These are phyloP conservation scores for Ophioninae sp. DNA, from an alignment of 2,888 invertebrate genomes.

Conservation along the genomic window DNA sequence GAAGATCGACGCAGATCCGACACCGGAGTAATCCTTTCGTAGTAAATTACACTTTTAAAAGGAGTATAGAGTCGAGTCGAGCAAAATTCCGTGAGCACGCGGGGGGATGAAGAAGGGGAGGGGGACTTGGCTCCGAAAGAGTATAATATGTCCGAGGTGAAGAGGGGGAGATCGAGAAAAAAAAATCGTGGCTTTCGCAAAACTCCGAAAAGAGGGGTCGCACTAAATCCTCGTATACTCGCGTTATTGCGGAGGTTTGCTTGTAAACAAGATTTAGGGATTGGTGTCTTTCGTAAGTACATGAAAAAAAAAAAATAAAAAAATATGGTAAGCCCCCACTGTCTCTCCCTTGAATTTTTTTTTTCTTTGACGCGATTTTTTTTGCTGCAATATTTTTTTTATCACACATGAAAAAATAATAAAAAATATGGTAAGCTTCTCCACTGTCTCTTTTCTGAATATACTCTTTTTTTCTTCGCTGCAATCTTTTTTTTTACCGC, in stretches of 20 bases:
- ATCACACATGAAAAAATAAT: constrained; percentile 59
- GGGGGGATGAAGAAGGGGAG: neutral
- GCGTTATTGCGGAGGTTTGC: constrained; percentile 74
- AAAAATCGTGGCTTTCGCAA: constrained; percentile 67
- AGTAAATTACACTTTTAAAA: constrained; percentile 76
- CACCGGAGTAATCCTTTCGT: constrained; percentile 74
- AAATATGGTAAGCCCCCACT: constrained; percentile 71
- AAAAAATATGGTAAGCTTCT: constrained; percentile 73
- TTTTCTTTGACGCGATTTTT: neutral
- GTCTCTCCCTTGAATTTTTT: constrained; percentile 36
- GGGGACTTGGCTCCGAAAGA: constrained; percentile 36
- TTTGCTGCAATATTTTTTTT: neutral
- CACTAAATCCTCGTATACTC: constrained; percentile 71
- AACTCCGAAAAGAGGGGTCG: constrained; percentile 68
- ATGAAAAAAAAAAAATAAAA: constrained; percentile 70
- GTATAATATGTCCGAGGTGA: constrained; percentile 17
- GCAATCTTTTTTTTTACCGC: constrained; percentile 4
- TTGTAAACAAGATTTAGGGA: constrained; percentile 79
- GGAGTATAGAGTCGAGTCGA: constrained; percentile 27
- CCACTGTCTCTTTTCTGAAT: constrained; percentile 39
- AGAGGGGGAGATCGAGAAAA: constrained; percentile 10
- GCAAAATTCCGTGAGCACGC: neutral
- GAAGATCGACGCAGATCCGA: constrained; percentile 66
- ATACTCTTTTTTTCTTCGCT: too few relatives aligned
- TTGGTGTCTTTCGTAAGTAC: constrained; percentile 70